Evolutionary conservation across 2,113 vertebrate genomes (phyloP).

Genomic region (Merops nubicus): DNA sequence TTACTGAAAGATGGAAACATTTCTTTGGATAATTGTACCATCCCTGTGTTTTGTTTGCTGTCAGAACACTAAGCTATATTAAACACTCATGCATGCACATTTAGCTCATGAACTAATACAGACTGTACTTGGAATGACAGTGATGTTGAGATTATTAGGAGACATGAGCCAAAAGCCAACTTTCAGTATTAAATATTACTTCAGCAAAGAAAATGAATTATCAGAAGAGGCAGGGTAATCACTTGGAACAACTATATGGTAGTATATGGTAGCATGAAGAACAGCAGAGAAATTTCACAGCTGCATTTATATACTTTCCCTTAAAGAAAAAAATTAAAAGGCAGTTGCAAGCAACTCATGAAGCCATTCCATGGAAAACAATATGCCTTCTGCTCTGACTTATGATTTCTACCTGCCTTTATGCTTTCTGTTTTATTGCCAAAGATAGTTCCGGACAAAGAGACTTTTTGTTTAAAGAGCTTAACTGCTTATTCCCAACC

Average conservation of each 20-base stretch:
- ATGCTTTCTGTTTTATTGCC: slow-evolving; percentile 1
- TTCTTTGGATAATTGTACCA: background rate
- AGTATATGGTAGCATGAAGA: background rate
- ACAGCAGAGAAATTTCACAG: background rate
- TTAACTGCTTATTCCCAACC: slow-evolving; percentile 16
- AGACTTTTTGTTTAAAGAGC: slow-evolving; percentile 14
- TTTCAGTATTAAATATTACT: background rate
- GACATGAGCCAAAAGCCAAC: background rate
- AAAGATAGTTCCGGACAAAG: slow-evolving; percentile 32
- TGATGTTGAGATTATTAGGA: background rate
- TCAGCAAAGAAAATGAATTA: background rate
- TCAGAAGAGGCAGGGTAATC: background rate
- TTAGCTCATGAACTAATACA: background rate
- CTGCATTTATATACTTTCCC: background rate
- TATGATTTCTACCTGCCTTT: background rate
- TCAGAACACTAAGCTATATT: background rate
- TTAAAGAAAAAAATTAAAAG: background rate
- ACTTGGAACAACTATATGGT: background rate
- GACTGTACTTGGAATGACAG: background rate
- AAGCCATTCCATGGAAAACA: background rate
- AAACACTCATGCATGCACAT: background rate
- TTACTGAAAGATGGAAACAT: background rate
- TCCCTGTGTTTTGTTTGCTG: background rate
- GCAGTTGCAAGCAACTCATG: background rate
- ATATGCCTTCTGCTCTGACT: background rate